phyloP scores from a whole-genome alignment of 2,797 vertebrate species.

The Chelonia mydas region DNA sequence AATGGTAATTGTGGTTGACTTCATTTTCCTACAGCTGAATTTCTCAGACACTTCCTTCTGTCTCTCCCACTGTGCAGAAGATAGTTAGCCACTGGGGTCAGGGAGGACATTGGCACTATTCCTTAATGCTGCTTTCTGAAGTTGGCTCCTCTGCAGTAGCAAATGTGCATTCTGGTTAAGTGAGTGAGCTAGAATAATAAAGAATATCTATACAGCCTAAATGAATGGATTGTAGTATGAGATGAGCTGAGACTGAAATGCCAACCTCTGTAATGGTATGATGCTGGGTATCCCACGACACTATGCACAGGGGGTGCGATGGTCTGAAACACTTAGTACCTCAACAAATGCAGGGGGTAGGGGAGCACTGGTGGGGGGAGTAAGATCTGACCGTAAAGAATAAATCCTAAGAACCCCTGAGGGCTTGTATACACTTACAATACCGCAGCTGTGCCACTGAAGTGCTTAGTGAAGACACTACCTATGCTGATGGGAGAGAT shows the following conservation, averaged over 20 bases:
- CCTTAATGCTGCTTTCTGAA: not conserved
- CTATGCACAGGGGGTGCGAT: not conserved
- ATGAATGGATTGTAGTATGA: not conserved
- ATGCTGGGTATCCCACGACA: not conserved
- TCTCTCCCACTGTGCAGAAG: not conserved
- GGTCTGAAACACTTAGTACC: not conserved
- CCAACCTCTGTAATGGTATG: not conserved
- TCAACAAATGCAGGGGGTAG: not conserved
- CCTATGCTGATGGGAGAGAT: not conserved
- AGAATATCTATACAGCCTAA: no score
- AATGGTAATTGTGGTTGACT: constrained; percentile 47
- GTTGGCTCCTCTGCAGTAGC: not conserved
- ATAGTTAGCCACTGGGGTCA: not conserved
- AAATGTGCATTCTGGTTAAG: not conserved
- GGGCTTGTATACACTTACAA: not conserved
- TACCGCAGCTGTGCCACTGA: not conserved
- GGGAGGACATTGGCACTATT: not conserved
- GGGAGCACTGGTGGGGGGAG: not conserved
- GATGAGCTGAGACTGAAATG: not conserved
- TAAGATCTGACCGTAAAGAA: not conserved
- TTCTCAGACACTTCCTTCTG: not conserved
- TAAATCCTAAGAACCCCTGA: not conserved
- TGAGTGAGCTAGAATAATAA: not conserved
- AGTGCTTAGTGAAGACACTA: not conserved
- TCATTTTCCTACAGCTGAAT: constrained; percentile 58